Base-by-base conservation (phyloP, 2,797 vertebrate genomes). In the Rhinoraja longicauda region DNA sequence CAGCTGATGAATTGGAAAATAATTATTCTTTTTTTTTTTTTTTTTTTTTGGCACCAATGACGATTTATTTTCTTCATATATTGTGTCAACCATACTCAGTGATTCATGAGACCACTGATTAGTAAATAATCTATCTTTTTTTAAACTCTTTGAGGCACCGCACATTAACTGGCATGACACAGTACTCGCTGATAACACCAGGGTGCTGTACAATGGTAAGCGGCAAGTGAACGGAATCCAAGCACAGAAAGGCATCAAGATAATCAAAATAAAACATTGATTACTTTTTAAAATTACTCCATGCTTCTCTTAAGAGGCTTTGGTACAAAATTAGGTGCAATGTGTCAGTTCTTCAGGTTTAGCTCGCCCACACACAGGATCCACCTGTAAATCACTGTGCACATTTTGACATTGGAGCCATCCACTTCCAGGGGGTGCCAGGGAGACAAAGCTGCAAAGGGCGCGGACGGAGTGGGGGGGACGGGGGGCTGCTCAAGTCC, bases 51-150 rank as follows among this genome's bases (percentile, higher is more conserved):
- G 84, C 84, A 86, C 82, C 82, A 88, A 88, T 67, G n/a, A 88
- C n/a, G n/a, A 88, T 88, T 88, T 67, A 88, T 88, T 88, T 67
- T 88, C 84, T 88, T 88, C 84, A 88, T 88, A 88, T 67, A 88
- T 36, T 67, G 84, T 19, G n/a, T 67, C 84, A 36, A 64, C 62
- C 59, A 62, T 67, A 88, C n/a, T 88, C 59, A 88, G n/a, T 36
- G 84, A 62, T 88, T 88, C n/a, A 32, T 17, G 21, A 21, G 59
- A 67, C 59, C 59, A 88, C 5, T 67, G 82, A 59, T 53, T 86
- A 57, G 82, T n/a, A 62, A 86, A 86, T 26, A 86, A 86, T 67
- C 45, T 53, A n/a, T 53, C 53, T 9, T 15, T 67, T 88, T 62
- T 88, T 36, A 19, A 88, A 19, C 84, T 62, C 24, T 36, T 36